Base-by-base conservation (phyloP, 2,113 vertebrate species). In the Pleuronectes platessa region DNA sequence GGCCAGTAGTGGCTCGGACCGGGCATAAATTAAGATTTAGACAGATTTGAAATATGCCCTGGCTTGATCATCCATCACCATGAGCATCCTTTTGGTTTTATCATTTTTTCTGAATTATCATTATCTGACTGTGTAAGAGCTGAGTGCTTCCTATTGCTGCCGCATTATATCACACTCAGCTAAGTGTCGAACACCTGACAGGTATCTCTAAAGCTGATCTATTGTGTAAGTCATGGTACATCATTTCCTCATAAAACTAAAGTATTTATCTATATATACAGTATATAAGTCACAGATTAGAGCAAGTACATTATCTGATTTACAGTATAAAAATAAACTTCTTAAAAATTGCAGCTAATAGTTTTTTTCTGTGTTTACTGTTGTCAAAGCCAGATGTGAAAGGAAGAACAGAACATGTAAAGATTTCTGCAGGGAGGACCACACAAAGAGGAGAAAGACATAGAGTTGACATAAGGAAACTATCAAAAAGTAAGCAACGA, bases 1-100 rank as follows among this genome's bases (percentile, higher is more conserved):
- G 35, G 35, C 35, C 35, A 37, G 35, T 9, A 37, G 35, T 37
- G 35, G 9, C 35, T 37, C 1, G 35, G 35, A 37, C 8, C 8
- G 7, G 9, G 35, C 8, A 37, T 37, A 37, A 37, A 37, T 37
- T 7, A 37, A 37, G 2, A 37, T 37, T 37, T 37, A 37, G 35
- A 37, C 40, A 59, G 58, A 56, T 62, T 40, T 20, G 3, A 24
- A 65, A 81, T 53, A 40, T n/a, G 14, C 60, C 45, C 61, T 1
- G 20, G 14, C 45, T 54, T 31, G 0, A 54, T 78, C 54, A 71
- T 76, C 73, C 68, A 23, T 71, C 61, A 67, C 72, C 21, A 18
- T 20, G 56, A 82, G 65, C 58, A 51, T 63, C 64, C 58, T 11
- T 62, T 67, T 58, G 63, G 49, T 76, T 76, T 72, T 62, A 71